phyloP scores from a whole-genome alignment of 2,797 vertebrate species.

The Gallirallus australis region DNA sequence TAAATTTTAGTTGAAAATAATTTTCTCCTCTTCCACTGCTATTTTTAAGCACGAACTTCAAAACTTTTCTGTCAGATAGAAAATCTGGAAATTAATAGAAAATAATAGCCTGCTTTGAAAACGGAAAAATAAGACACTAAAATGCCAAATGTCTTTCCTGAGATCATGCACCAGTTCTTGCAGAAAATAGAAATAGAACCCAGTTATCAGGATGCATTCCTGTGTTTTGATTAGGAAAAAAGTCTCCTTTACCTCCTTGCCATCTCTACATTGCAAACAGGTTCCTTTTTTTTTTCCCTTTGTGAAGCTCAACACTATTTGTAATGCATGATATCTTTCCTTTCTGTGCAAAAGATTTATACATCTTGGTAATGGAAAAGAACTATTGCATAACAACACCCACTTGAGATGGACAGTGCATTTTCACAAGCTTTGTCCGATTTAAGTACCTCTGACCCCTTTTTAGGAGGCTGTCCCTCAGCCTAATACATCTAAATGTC shows the following conservation, averaged over 20 bases:
- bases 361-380: background rate
- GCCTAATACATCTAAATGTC: background rate
- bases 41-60: background rate
- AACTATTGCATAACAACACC: background rate
- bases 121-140: background rate
- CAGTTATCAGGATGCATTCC: background rate
- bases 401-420: background rate
- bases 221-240: background rate
- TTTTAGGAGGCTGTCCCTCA: background rate
- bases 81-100: conserved; percentile 10
- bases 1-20: background rate
- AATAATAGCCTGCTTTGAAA: conserved; percentile 5
- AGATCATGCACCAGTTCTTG: background rate
- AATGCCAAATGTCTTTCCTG: background rate
- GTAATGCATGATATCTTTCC: background rate
- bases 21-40: background rate
- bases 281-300: background rate
- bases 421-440: background rate
- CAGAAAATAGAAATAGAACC: background rate
- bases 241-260: background rate
- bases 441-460: background rate
- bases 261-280: background rate
- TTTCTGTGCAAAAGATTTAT: background rate
- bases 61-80: background rate
- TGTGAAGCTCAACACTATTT: background rate